Evolutionary conservation across 2,888 invertebrate genomes (phyloP).

Genomic region (Liodrosophila aerea): DNA sequence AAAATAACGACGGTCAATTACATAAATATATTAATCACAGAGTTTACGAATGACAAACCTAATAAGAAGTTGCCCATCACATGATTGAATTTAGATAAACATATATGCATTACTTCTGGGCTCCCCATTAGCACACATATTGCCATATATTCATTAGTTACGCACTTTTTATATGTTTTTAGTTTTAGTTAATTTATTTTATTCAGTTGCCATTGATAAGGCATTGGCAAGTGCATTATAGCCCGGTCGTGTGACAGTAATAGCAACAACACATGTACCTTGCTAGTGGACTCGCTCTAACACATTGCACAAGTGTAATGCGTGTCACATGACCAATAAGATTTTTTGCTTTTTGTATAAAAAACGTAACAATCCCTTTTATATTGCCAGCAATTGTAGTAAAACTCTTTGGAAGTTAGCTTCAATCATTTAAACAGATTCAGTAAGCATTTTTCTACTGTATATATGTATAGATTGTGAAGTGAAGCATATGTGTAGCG

Average conservation of each 20-base stretch:
- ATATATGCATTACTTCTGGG: too few relatives aligned
- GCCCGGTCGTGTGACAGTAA: conserved; percentile 42
- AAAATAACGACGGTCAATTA: background rate
- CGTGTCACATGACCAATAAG: conserved; percentile 77
- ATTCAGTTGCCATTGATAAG: conserved; percentile 54
- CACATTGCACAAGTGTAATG: conserved; percentile 56
- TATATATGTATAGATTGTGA: too few relatives aligned
- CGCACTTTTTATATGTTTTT: too few relatives aligned
- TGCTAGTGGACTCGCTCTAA: conserved; percentile 61
- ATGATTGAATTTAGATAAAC: too few relatives aligned
- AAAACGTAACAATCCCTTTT: conserved; percentile 29
- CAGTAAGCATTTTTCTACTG: too few relatives aligned
- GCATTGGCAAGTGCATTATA: conserved; percentile 25
- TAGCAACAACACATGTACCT: conserved; percentile 14
- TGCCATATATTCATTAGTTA: too few relatives aligned
- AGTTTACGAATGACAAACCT: too few relatives aligned
- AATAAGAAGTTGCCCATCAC: conserved; percentile 23
- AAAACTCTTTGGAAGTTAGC: background rate
- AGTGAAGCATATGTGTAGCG: conserved; percentile 5
- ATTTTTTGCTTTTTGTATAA: conserved; percentile 36
- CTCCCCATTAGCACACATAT: too few relatives aligned
- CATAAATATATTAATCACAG: background rate
- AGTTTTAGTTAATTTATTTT: conserved; percentile 43
- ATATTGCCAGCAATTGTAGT: background rate
- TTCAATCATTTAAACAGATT: background rate